Evolutionary conservation across 2,888 invertebrate species (phyloP).

Genomic region (Cosmopolites sordidus): DNA sequence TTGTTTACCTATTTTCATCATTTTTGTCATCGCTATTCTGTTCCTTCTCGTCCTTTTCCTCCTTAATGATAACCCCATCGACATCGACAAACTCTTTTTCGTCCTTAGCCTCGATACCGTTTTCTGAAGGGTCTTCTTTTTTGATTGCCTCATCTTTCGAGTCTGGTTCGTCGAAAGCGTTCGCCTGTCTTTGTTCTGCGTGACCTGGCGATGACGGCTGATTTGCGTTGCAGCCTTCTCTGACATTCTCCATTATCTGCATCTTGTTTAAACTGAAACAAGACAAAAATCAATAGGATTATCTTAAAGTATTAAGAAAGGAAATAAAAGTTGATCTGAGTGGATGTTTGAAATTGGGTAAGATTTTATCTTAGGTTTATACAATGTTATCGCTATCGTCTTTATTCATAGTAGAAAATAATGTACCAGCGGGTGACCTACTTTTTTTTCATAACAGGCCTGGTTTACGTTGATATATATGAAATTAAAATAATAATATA

Average conservation of each 20-base stretch:
- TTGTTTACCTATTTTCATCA: constrained; percentile 18
- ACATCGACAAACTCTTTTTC: constrained; percentile 26
- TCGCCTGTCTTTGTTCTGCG: constrained; percentile 44
- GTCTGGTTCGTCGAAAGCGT: constrained; percentile 34
- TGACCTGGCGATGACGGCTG: constrained; percentile 48
- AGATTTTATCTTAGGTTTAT: too few relatives aligned
- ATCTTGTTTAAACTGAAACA: constrained; percentile 56
- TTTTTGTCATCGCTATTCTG: constrained; percentile 11
- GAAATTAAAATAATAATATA: too few relatives aligned
- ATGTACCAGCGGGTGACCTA: too few relatives aligned
- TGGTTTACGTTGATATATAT: too few relatives aligned
- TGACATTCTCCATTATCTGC: constrained; percentile 57
- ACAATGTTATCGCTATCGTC: too few relatives aligned
- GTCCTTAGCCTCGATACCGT: constrained; percentile 26
- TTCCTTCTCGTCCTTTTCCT: constrained; percentile 23
- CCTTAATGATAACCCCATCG: constrained; percentile 17
- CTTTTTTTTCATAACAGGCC: too few relatives aligned
- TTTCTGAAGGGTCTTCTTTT: constrained; percentile 27
- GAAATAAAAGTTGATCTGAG: too few relatives aligned
- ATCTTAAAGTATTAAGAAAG: too few relatives aligned
- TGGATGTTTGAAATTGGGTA: too few relatives aligned
- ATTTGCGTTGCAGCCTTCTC: constrained; percentile 47
- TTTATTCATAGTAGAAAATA: too few relatives aligned
- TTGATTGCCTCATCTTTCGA: constrained; percentile 25
- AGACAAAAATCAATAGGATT: neutral